phyloP scores from a whole-genome alignment of 2,113 vertebrate species.

The Sylvilagus bachmani region DNA sequence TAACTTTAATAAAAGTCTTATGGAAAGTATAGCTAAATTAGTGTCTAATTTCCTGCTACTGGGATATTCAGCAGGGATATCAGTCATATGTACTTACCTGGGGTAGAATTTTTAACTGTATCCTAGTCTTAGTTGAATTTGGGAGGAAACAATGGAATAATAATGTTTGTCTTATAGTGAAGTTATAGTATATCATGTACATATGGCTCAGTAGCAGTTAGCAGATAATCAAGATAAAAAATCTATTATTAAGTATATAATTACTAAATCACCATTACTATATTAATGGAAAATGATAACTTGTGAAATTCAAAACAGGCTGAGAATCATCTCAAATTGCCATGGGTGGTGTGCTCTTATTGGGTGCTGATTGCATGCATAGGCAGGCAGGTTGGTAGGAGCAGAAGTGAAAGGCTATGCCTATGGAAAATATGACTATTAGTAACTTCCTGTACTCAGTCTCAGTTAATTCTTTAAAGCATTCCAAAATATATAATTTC shows the following conservation, averaged over 20 bases:
- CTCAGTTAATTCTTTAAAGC: neutral
- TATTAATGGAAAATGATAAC: neutral
- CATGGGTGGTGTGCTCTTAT: neutral
- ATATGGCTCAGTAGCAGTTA: neutral
- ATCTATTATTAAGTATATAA: neutral
- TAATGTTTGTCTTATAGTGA: too few relatives aligned
- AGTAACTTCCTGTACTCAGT: neutral
- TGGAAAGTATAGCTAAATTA: constrained; percentile 40
- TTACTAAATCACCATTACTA: neutral
- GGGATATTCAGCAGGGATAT: neutral
- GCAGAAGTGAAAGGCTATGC: neutral
- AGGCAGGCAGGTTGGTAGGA: neutral
- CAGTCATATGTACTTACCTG: neutral
- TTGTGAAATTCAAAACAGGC: constrained; percentile 23
- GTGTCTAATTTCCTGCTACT: neutral
- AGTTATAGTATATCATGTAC: too few relatives aligned
- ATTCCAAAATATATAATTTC: neutral
- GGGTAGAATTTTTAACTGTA: neutral
- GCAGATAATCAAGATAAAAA: constrained; percentile 21
- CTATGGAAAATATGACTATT: neutral
- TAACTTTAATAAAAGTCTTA: constrained; percentile 52
- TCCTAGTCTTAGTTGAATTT: neutral
- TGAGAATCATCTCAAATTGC: neutral
- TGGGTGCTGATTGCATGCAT: neutral
- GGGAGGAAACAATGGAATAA: too few relatives aligned